Evolutionary conservation across 2,888 invertebrate genomes (phyloP), one percentile per base, ranked within the genome.

Genomic region (Junonia oenone): DNA sequence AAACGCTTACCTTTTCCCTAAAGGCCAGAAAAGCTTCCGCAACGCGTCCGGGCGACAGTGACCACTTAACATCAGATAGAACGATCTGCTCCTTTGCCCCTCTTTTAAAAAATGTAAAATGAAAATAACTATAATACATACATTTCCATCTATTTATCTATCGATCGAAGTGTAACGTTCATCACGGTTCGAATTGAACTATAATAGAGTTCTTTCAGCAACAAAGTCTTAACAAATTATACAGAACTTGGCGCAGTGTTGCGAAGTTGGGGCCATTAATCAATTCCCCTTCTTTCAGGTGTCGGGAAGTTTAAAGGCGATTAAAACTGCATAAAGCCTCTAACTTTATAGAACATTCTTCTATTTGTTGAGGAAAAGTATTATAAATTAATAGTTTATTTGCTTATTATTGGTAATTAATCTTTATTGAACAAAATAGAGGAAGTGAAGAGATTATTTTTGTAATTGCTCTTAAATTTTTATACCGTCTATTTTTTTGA

Each of bases 181-280:
- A 1, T 40, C 17, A 43, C 2, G 43, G 0, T 26, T n/a, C 13
- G 13, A 43, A 26, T 43, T 6, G 13, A 43, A 26, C 13, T 9
- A 46, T 29, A 22, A 45, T n/a, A 22, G 14, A 35, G 17, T 45
- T 45, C 19, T 45, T 55, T 26, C 22, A 45, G 29, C 49, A 57
- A 49, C 38, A 8, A 45, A 47, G 59, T 31, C 55, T 55, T 55
- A 53, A 50, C 55, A 45, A 59, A 56, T 58, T 58, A 58, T 52
- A 55, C 56, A 48, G 56, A 58, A 53, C 43, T 55, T 50, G 53
- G 22, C n/a, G 22, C 13, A 43, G 43, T 56, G 56, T 49, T 57
- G 59, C 48, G 58, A 73, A 69, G 64, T 72, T 66, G 59, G 48
- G 48, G 58, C 56, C 62, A 72, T 75, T 72, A 72, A 72, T 75